phyloP scores from a whole-genome alignment of 2,888 invertebrate genomes.

The Sepiola atlantica region DNA sequence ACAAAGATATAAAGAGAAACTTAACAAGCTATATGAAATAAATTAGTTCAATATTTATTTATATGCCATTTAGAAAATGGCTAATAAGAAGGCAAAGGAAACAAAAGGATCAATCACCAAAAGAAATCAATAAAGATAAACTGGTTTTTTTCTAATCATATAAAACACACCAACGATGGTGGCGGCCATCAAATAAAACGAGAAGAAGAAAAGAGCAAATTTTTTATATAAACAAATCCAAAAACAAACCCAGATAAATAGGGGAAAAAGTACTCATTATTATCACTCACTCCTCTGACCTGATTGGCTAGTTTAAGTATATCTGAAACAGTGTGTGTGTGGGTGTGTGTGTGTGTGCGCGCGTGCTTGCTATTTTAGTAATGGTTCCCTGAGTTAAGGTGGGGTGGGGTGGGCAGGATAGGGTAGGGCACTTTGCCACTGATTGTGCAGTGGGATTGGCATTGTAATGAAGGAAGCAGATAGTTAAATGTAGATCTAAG shows the following conservation, averaged over 20 bases:
- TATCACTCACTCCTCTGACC: constrained; percentile 9
- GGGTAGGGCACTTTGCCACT: background rate
- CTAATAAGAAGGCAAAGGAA: background rate
- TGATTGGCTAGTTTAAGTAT: background rate
- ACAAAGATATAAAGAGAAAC: no score
- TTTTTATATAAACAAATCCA: background rate
- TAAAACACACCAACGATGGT: background rate
- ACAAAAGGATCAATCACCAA: background rate
- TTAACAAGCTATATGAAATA: background rate
- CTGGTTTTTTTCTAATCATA: no score
- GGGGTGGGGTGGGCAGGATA: background rate
- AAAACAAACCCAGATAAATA: background rate
- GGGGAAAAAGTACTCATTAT: background rate
- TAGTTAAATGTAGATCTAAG: background rate
- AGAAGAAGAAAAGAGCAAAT: background rate
- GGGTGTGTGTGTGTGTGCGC: background rate
- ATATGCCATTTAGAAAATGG: background rate
- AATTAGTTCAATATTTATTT: background rate
- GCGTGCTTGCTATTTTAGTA: background rate
- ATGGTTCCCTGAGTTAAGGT: background rate
- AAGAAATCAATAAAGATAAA: background rate
- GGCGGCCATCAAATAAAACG: background rate
- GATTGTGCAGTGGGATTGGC: constrained; percentile 1
- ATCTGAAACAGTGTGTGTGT: background rate
- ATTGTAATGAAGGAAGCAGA: constrained; percentile 2